Base-by-base conservation (phyloP, 1,140 invertebrate species). In the Calephelis nemesis region DNA sequence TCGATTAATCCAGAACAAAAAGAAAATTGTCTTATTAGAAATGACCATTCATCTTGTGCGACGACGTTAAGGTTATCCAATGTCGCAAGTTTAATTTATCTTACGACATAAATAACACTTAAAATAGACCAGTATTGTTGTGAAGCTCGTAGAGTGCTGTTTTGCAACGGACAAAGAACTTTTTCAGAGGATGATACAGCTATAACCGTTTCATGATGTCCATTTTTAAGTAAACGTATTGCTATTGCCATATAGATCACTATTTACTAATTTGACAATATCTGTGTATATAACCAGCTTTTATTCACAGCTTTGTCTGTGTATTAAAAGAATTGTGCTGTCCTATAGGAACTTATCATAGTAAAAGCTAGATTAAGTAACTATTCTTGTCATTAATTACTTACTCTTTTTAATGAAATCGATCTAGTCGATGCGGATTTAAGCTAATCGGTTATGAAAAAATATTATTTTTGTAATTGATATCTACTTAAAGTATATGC, bases 21-120 rank as follows among this genome's bases (percentile, higher is more conserved):
- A 58, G 54, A 58, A 58, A 58, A 58, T 11, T 12, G 54, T 45
- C 42, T 45, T 45, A 30, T 58, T 58, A 58, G 19, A 58, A 58
- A 11, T 58, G 15, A 30, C 54, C 54, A 30, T 58, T 30, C 19
- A 58, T 58, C 30, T 39, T 67, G 19, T 60, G 11, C 5, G 11
- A 58, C 52, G 58, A 67, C 15, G 30, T 30, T 54, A 19, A 47
- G 48, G 52, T 69, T 65, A 58, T 65, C 50, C 52, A 47, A 60
- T 47, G 58, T 62, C 13, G 39, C 11, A 52, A 63, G 39, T 39
- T 19, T 52, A 40, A 52, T 39, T 69, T 64, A 45, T 58, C 54
- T 58, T 58, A 11, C 54, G 30, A 58, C 54, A 30, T 19, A 58
- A 58, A 54, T 54, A 19, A 58, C 54, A 58, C 54, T 58, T 19